phyloP scores from a whole-genome alignment of 2,797 vertebrate species.

The Chiroxiphia lanceolata region DNA sequence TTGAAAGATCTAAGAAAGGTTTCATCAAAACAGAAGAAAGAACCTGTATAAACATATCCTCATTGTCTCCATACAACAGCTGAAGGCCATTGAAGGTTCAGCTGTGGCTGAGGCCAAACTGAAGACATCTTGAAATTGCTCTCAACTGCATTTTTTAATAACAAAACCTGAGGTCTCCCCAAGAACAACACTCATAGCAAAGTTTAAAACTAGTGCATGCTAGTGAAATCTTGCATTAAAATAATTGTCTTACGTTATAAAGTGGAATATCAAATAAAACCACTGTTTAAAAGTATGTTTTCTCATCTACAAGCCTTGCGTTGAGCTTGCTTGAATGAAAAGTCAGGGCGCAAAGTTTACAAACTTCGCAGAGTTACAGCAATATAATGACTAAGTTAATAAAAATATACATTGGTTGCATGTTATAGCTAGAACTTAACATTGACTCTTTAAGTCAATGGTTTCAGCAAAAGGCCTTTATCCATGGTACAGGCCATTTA shows the following conservation, averaged over 20 bases:
- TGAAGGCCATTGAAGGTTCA: background rate
- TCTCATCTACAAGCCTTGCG: background rate
- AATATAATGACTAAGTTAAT: background rate
- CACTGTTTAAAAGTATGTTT: background rate
- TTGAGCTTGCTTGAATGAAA: background rate
- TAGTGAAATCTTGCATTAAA: background rate
- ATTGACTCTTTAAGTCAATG: background rate
- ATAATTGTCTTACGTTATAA: background rate
- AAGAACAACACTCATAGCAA: background rate
- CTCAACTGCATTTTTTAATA: background rate
- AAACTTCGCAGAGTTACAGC: background rate
- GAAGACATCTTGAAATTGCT: background rate
- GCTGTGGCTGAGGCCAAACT: background rate
- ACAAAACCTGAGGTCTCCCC: background rate
- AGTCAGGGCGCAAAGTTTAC: background rate
- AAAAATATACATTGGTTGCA: background rate
- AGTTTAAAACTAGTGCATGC: background rate
- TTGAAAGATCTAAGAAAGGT: background rate
- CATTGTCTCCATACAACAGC: background rate
- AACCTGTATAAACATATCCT: background rate
- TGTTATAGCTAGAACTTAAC: background rate
- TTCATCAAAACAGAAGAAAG: background rate
- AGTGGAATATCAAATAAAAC: background rate
- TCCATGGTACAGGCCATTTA: background rate
- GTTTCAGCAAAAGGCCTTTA: background rate